Conservation (phyloP, 2,888 invertebrate genomes). For the Rutpela maculata region DNA sequence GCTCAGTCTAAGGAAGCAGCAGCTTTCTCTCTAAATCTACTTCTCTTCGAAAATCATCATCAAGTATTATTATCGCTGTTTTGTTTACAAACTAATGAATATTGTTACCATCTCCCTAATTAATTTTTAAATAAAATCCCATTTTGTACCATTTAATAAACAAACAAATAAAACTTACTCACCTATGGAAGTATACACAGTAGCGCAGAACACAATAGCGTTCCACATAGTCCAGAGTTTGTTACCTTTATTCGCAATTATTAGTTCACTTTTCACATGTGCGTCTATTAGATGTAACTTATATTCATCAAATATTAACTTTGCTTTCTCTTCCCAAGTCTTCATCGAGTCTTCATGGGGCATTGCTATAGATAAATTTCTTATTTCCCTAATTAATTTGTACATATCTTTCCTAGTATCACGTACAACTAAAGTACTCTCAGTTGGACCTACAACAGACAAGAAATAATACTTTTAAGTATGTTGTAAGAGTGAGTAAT, state of each 20-base stretch:
- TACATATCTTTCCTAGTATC: slow-evolving; percentile 66
- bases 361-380: slow-evolving; percentile 64
- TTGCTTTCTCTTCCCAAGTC: slow-evolving; percentile 76
- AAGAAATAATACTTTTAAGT: not conserved
- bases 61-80: too few relatives aligned
- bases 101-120: too few relatives aligned
- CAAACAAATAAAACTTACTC: slow-evolving; percentile 65
- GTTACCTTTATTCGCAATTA: slow-evolving; percentile 69
- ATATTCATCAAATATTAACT: slow-evolving; percentile 75
- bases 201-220: slow-evolving; percentile 90
- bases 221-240: slow-evolving; percentile 90
- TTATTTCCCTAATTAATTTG: slow-evolving; percentile 64
- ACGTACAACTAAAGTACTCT: slow-evolving; percentile 64
- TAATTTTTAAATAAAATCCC: too few relatives aligned
- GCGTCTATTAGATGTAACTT: slow-evolving; percentile 73
- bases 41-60: too few relatives aligned
- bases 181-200: slow-evolving; percentile 94
- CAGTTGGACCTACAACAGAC: slow-evolving; percentile 60
- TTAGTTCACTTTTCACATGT: slow-evolving; percentile 63
- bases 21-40: too few relatives aligned
- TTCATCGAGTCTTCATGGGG: slow-evolving; percentile 65
- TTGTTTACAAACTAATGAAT: too few relatives aligned
- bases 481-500: too few relatives aligned
- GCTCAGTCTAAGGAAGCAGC: too few relatives aligned
- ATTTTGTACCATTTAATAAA: too few relatives aligned